These are phyloP conservation scores for Gallinago media DNA, from an alignment of 2,113 vertebrate species.

Conservation along the genomic window DNA sequence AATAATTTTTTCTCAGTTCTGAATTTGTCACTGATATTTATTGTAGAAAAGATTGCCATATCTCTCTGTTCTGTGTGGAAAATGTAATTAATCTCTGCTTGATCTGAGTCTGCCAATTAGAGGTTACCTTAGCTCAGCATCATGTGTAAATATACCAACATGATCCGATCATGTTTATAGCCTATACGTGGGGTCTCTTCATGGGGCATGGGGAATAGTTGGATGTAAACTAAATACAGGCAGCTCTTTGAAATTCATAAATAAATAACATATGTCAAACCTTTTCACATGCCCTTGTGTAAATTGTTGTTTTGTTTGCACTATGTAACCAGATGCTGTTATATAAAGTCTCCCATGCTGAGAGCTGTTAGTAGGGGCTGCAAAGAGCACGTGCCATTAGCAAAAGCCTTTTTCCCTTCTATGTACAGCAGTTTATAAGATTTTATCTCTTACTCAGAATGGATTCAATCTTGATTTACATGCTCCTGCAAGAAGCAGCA, in stretches of 20 bases:
- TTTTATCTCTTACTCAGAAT: not conserved
- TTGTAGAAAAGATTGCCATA: not conserved
- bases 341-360: constrained; percentile 6
- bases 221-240: not conserved
- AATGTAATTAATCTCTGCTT: not conserved
- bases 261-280: constrained; percentile 30
- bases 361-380: not conserved
- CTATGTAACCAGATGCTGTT: constrained; percentile 27
- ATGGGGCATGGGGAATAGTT: not conserved
- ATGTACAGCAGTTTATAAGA: not conserved
- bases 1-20: not conserved
- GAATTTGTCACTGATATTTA: not conserved
- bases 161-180: rapidly evolving
- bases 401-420: not conserved
- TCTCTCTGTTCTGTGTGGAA: not conserved
- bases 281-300: constrained; percentile 1
- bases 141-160: not conserved
- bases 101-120: not conserved
- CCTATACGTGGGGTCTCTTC: not conserved
- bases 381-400: not conserved
- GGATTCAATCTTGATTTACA: not conserved
- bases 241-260: constrained; percentile 9
- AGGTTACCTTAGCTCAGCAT: not conserved
- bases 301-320: constrained; percentile 39
- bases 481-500: not conserved